These are phyloP conservation scores for Sparus aurata DNA, from an alignment of 2,797 vertebrate species.

Conservation along the genomic window DNA sequence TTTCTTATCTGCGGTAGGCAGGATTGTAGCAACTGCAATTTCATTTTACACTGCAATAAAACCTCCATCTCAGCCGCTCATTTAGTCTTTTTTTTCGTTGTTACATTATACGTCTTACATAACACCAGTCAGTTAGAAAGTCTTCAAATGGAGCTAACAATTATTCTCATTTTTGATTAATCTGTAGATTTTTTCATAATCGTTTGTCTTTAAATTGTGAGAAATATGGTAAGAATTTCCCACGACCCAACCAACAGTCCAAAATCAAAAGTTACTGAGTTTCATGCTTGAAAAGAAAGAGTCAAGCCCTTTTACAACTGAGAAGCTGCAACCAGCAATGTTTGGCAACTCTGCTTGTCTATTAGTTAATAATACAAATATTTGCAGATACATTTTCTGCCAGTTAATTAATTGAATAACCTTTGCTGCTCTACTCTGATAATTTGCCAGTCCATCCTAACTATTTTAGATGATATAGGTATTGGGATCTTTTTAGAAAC, in stretches of 20 bases:
- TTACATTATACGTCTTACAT: slow-evolving; percentile 2
- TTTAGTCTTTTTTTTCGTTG: background rate
- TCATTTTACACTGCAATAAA: slow-evolving; percentile 26
- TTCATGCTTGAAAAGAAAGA: background rate
- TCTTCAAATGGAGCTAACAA: too few relatives aligned
- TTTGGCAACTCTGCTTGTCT: too few relatives aligned
- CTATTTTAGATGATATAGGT: background rate
- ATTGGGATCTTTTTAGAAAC: background rate
- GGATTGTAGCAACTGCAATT: slow-evolving; percentile 33
- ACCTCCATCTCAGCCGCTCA: background rate
- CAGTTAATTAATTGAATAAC: background rate
- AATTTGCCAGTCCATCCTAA: background rate
- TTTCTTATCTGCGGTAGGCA: slow-evolving; percentile 58
- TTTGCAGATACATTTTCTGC: too few relatives aligned
- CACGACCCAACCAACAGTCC: too few relatives aligned
- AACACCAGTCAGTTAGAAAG: background rate
- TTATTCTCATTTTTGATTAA: too few relatives aligned
- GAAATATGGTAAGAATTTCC: too few relatives aligned
- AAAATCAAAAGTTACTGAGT: too few relatives aligned
- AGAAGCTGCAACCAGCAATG: background rate
- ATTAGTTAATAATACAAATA: too few relatives aligned
- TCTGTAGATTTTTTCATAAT: too few relatives aligned
- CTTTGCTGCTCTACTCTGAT: background rate
- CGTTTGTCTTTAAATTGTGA: too few relatives aligned
- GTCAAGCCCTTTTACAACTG: background rate